phyloP scores from a whole-genome alignment of 2,113 vertebrate species.

The Heterochromis multidens region DNA sequence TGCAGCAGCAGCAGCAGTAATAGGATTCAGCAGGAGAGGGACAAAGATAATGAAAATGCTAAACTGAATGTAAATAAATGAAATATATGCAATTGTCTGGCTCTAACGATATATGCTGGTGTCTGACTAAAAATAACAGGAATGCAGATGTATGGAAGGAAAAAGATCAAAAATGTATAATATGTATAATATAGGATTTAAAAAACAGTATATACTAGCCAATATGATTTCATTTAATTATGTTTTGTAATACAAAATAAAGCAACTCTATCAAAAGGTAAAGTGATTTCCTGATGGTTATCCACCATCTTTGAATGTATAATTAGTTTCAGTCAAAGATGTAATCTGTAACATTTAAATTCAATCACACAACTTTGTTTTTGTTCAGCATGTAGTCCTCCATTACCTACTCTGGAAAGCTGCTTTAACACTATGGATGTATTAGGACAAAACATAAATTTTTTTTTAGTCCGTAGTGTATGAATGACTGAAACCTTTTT shows the following conservation, averaged over 20 bases:
- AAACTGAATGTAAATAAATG: neutral
- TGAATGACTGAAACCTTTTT: neutral
- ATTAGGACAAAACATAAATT: neutral
- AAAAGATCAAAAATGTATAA: neutral
- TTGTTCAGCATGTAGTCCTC: neutral
- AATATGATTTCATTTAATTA: neutral
- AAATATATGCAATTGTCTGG: neutral
- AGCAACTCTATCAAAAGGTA: neutral
- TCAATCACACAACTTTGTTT: neutral
- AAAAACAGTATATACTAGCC: neutral
- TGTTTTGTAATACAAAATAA: neutral
- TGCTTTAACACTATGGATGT: neutral
- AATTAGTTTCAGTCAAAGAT: neutral
- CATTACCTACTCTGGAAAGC: neutral
- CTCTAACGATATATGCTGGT: neutral
- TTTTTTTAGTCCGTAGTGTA: neutral
- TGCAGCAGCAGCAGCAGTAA: neutral
- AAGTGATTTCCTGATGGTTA: neutral
- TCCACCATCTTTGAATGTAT: neutral
- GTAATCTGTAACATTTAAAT: neutral
- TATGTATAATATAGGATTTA: neutral
- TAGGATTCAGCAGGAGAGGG: slow-evolving; percentile 1
- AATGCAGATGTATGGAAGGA: neutral
- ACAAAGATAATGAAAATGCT: neutral
- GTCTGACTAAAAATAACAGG: neutral